Percentiles rank a stretch among this genome's conserved stretches.
Conservation (phyloP, 1,140 invertebrate genomes). For the Riptortus pedestris region DNA sequence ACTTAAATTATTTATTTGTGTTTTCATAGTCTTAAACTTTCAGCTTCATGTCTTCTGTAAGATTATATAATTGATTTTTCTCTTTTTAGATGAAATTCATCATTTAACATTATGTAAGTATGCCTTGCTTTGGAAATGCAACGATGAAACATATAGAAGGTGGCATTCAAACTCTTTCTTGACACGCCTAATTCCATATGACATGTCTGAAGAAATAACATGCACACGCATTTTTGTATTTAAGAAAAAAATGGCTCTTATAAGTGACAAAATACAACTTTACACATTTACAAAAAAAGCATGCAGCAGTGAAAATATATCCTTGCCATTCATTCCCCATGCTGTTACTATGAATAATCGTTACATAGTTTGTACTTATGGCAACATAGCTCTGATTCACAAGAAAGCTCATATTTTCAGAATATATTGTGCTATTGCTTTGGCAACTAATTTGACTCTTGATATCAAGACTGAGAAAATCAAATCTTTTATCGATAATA, state of each 20-base stretch:
- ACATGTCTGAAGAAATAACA: not conserved
- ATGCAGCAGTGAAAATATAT: not conserved
- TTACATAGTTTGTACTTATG: not conserved
- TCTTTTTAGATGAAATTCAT: not conserved
- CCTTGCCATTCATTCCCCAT: not conserved
- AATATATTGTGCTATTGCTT: not conserved
- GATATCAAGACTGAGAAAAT: not conserved
- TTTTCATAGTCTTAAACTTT: no score
- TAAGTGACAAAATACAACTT: not conserved
- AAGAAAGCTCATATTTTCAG: not conserved
- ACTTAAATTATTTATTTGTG: no score
- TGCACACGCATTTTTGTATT: not conserved
- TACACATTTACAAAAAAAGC: not conserved
- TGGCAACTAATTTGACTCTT: not conserved
- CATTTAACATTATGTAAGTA: not conserved
- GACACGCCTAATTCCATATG: not conserved
- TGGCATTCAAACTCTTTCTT: not conserved
- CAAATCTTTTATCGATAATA: not conserved
- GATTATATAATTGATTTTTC: no score
- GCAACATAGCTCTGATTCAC: not conserved
- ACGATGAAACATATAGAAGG: not conserved
- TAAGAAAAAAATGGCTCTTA: not conserved
- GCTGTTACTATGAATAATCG: not conserved
- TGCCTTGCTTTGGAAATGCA: not conserved
- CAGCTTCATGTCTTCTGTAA: no score